These are phyloP conservation scores for Temnothorax longispinosus DNA, from an alignment of 1,140 invertebrate species.

Conservation along the genomic window DNA sequence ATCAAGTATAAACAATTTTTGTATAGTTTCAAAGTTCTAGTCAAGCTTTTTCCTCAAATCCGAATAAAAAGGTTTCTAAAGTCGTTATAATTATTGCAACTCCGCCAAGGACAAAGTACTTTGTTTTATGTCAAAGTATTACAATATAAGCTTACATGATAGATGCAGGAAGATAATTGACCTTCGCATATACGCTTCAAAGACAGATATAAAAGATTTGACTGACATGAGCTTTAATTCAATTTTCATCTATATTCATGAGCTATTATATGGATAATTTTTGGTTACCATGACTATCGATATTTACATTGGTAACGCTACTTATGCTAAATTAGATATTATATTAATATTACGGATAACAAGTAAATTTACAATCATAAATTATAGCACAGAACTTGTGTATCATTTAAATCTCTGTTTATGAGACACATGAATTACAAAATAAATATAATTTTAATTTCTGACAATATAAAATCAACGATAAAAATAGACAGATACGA, in stretches of 20 bases:
- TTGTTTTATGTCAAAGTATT: background rate
- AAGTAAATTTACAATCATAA: slow-evolving; percentile 33
- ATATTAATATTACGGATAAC: background rate
- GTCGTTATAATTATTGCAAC: background rate
- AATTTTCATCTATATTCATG: background rate
- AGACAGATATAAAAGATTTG: slow-evolving; percentile 32
- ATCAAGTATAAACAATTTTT: background rate
- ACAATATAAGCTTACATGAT: background rate
- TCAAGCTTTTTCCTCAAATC: background rate
- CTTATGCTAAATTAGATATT: slow-evolving; percentile 15
- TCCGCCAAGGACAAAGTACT: background rate
- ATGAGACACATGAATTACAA: background rate
- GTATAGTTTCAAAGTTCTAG: background rate
- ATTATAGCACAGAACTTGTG: slow-evolving; percentile 28
- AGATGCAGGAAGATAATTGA: slow-evolving; percentile 24
- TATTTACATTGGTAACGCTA: slow-evolving; percentile 41
- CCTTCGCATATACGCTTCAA: background rate
- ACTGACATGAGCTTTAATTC: background rate
- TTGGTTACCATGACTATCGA: slow-evolving; percentile 16
- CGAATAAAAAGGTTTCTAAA: slow-evolving; percentile 9
- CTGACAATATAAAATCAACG: background rate
- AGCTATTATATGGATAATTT: slow-evolving; percentile 1
- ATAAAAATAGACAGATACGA: background rate
- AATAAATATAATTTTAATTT: slow-evolving; percentile 14
- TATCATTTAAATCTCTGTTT: slow-evolving; percentile 15